Percentiles rank a stretch among this genome's conserved stretches.
phyloP scores from a whole-genome alignment of 1,140 invertebrate species.

The Lutraria rhynchaena region DNA sequence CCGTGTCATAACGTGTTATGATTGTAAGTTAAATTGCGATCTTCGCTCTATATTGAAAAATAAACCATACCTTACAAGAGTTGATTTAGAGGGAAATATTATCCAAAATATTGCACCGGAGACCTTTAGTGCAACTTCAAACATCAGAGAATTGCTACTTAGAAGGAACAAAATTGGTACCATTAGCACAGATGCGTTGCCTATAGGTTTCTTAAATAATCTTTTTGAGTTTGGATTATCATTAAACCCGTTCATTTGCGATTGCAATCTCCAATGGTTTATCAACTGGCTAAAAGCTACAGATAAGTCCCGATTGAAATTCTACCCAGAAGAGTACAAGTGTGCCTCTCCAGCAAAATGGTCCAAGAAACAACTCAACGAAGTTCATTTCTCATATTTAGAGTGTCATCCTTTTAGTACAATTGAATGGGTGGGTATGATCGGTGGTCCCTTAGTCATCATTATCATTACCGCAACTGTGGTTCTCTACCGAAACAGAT shows the following conservation, averaged over 20 bases:
- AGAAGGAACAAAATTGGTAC: not conserved
- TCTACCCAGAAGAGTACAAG: not conserved
- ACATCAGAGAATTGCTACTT: not conserved
- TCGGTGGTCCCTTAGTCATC: not conserved
- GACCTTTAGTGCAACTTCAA: not conserved
- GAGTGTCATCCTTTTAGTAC: constrained; percentile 1
- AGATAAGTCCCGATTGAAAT: not conserved
- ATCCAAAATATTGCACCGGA: not conserved
- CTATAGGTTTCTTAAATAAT: not conserved
- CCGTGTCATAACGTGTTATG: not conserved
- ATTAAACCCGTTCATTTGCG: not conserved
- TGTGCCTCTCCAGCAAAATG: not conserved
- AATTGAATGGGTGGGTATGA: not conserved
- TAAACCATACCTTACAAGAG: not conserved
- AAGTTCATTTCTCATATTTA: not conserved
- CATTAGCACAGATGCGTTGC: not conserved
- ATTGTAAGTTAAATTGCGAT: not conserved
- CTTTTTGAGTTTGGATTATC: not conserved
- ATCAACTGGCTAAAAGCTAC: not conserved
- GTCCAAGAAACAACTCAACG: not conserved
- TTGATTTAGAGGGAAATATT: not conserved
- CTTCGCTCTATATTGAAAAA: not conserved
- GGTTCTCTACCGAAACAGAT: not conserved
- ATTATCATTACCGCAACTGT: not conserved
- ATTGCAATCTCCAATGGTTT: constrained; percentile 8